phyloP scores from a whole-genome alignment of 2,888 invertebrate species.

The Diploptera punctata region DNA sequence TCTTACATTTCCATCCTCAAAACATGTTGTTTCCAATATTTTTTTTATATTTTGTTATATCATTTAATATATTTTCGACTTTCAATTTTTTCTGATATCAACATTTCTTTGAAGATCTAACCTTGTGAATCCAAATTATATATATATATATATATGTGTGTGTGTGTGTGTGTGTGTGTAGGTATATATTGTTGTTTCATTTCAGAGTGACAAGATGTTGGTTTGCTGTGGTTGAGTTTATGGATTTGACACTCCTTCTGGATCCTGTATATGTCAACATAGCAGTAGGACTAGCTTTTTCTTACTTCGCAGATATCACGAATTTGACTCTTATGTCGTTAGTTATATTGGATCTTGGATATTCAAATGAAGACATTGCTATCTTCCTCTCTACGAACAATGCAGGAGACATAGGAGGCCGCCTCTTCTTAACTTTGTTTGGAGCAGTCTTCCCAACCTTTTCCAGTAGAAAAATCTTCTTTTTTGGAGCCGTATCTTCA shows the following conservation, averaged over 20 bases:
- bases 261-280: constrained; percentile 26
- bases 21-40: no score
- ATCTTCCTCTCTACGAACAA: constrained; percentile 51
- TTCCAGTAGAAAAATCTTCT: constrained; percentile 69
- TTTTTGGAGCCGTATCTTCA: constrained; percentile 68
- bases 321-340: constrained; percentile 7
- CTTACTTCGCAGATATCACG: constrained; percentile 17
- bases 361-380: constrained; percentile 25
- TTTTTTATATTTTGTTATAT: no score
- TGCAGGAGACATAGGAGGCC: constrained; percentile 52
- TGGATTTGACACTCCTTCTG: constrained; percentile 23
- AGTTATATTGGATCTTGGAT: not conserved
- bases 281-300: not conserved
- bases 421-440: constrained; percentile 67
- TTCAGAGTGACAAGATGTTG: not conserved
- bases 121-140: not conserved
- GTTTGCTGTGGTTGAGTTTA: constrained; percentile 6
- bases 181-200: not conserved
- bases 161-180: not conserved
- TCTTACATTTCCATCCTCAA: no score
- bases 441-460: constrained; percentile 65
- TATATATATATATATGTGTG: not conserved
- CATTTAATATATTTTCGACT: no score
- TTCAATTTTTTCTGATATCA: no score
- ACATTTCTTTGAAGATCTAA: no score